Conservation (phyloP, 2,888 invertebrate species). For the Tetanocera ferruginea region DNA sequence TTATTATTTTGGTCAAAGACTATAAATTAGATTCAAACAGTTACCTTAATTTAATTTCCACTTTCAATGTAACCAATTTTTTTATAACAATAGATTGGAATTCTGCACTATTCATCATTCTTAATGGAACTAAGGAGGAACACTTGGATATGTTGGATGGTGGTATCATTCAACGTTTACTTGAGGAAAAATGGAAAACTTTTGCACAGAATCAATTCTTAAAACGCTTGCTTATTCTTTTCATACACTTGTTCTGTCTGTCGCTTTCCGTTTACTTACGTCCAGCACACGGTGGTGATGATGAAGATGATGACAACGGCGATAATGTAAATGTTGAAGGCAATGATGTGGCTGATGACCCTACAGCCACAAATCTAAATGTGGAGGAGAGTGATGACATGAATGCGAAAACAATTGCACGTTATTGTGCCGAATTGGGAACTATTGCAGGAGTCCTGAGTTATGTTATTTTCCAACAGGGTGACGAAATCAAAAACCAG, state of each 20-base stretch:
- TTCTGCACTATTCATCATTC: constrained; percentile 96
- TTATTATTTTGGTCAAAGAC: too few relatives aligned
- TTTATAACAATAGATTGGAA: constrained; percentile 85
- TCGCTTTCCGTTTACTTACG: constrained; percentile 93
- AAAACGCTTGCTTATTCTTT: constrained; percentile 88
- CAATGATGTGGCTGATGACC: not conserved
- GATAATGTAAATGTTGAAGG: constrained; percentile 48
- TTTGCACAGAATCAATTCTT: constrained; percentile 96
- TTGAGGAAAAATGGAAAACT: constrained; percentile 99
- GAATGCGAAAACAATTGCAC: constrained; percentile 70
- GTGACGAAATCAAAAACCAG: constrained; percentile 95
- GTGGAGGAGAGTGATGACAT: constrained; percentile 57
- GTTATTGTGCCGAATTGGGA: constrained; percentile 86
- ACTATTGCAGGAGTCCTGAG: constrained; percentile 88
- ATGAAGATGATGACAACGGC: constrained; percentile 60
- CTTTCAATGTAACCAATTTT: constrained; percentile 50
- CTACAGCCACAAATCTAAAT: not conserved
- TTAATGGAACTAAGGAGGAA: constrained; percentile 97
- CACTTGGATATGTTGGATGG: constrained; percentile 99
- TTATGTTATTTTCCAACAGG: constrained; percentile 92
- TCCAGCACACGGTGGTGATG: constrained; percentile 72
- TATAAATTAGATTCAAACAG: too few relatives aligned
- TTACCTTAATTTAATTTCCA: not conserved
- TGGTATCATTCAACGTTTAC: constrained; percentile 94
- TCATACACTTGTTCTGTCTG: constrained; percentile 87